Base-by-base conservation (phyloP, 1,140 invertebrate genomes). In the Zaprionus davidi region DNA sequence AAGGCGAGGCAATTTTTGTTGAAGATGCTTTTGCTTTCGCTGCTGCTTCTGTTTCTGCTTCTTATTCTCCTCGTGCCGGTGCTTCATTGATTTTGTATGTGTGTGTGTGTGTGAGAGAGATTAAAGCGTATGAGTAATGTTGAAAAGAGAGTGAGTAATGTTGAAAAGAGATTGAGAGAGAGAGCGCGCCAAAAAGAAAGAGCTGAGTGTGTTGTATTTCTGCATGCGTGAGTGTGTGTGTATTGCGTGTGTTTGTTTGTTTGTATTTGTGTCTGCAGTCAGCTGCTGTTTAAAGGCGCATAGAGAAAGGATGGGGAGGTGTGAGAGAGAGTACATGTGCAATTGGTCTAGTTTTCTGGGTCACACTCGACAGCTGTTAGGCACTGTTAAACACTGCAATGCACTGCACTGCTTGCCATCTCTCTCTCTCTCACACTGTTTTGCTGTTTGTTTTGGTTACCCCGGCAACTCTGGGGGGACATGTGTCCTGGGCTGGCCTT, bases 1-100 rank as follows among this genome's bases (percentile, higher is more conserved):
- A 41, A 69, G 71, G 76, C 58, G 56, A 49, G 44, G 41, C 60
- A 76, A 82, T 46, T 46, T n/a, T 24, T 71, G 22, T 53, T 12
- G 11, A 34, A 67, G 46, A 64, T 62, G 53, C 13, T 34, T 60
- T 28, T 57, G 53, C n/a, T 34, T 60, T 34, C n/a, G 64, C 62
- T 59, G 46, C 38, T 77, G 69, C 59, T 46, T 26, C 46, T 41
- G 38, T 38, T 55, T 41, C 58, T 55, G 55, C 64, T 66, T 80
- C 63, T 71, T 64, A 24, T 71, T 59, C 24, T 49, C 38, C 56
- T 66, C 51, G 44, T 85, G 41, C 59, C 72, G 69, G 36, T 28
- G 74, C 74, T 76, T 63, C 66, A 56, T 64, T 73, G 73, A 83
- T 75, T 78, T 75, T 75, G 49, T 60, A 11, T n/a, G 38, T 56